Percentiles rank a stretch among this genome's conserved stretches.
Evolutionary conservation across 2,797 vertebrate genomes (phyloP).

Genomic region (Pseudochromis fuscus): DNA sequence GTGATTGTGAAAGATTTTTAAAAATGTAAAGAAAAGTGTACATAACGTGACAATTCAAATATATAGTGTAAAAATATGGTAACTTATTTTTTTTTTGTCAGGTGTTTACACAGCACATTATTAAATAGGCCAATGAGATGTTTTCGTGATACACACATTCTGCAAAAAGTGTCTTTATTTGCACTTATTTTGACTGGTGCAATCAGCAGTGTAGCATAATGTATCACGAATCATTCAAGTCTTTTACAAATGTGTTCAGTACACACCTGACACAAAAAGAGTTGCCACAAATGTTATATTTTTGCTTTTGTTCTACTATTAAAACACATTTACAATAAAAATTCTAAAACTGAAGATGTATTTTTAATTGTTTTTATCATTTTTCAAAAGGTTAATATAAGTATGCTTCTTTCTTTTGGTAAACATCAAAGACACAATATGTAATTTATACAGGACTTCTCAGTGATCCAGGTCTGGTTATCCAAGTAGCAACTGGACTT

Average conservation of each 20-base stretch:
- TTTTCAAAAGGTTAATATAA: too few relatives aligned
- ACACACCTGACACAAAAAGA: constrained; percentile 54
- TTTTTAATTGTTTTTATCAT: background rate
- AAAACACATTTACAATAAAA: constrained; percentile 97
- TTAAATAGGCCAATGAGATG: constrained; percentile 32
- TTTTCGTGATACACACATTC: constrained; percentile 34
- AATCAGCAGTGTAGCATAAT: constrained; percentile 10
- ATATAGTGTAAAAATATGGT: constrained; percentile 57
- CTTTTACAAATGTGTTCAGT: constrained; percentile 61
- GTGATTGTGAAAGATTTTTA: constrained; percentile 87
- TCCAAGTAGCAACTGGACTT: too few relatives aligned
- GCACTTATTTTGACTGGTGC: constrained; percentile 16
- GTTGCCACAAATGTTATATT: constrained; percentile 81
- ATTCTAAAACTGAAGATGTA: constrained; percentile 59
- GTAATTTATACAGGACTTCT: too few relatives aligned
- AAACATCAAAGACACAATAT: too few relatives aligned
- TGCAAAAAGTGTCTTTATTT: background rate
- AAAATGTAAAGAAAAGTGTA: constrained; percentile 89
- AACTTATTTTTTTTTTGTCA: constrained; percentile 41
- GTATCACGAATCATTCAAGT: constrained; percentile 34
- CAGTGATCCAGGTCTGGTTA: too few relatives aligned
- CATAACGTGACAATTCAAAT: constrained; percentile 89
- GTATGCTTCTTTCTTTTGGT: too few relatives aligned
- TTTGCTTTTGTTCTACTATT: constrained; percentile 91
- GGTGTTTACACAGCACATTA: constrained; percentile 54